Base-by-base conservation (phyloP, 2,113 vertebrate genomes). In the Chaenogobius annularis region DNA sequence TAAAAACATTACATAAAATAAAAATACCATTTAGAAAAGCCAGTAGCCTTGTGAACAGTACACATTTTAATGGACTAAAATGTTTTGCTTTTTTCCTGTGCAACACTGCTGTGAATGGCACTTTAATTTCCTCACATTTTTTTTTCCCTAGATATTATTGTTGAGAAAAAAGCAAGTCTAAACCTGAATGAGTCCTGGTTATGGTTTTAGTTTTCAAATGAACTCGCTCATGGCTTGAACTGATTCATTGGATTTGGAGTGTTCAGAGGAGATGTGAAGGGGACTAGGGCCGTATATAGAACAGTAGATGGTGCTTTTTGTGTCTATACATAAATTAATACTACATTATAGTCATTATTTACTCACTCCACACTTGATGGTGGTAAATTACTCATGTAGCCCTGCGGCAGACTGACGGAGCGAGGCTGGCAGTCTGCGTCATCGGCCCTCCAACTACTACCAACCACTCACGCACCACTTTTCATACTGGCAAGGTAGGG, bases 141-240 rank as follows among this genome's bases (percentile, higher is more conserved):
- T 26, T 26, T 61, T 61, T 61, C 17, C 35, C 23, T 35, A 31
- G 15, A 31, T 31, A 17, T 8, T 17, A 50, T 50, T 50, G 13
- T 50, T 19, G 5, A 50, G 15, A 50, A 15, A 61, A 56, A 61
- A 35, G 7, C 26, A 31, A 58, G 14, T 61, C 23, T 61, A 35
- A 62, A 37, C 22, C 1, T 14, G 20, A 37, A 37, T 7, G 8
- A 15, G 22, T 31, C 56, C 12, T 62, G 31, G 40, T 40, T 37
- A 19, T 7, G 35, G 59, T 40, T 40, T 63, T 40, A 40, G 35
- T 40, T 63, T 63, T 40, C 61, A 63, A 40, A 63, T 63, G 61
- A 43, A 40, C 37, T 40, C 37, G 35, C 61, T 40, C 35, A 20
- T 40, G 35, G 5, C 58, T 9, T 61, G 11, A 26, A 61, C 7